A percentile compares a stretch with the other conserved stretches of the same genome.
phyloP scores from a whole-genome alignment of 2,113 vertebrate species.

The Spea bombifrons region DNA sequence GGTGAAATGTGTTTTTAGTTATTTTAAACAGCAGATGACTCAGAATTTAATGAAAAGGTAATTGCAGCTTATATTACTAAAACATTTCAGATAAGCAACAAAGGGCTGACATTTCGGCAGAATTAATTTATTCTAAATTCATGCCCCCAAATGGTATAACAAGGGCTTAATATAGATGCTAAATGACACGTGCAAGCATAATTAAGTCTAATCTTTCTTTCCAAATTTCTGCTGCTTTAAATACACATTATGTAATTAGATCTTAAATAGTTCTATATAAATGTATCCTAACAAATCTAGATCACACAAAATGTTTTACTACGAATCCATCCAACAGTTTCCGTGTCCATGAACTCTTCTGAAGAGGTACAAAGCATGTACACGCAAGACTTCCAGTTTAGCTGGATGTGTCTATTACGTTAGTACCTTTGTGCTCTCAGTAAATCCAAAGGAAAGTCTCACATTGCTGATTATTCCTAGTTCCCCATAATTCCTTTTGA shows the following conservation, averaged over 20 bases:
- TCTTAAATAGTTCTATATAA: background rate
- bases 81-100: slow-evolving; percentile 42
- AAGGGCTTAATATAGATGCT: slow-evolving; percentile 32
- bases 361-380: too few relatives aligned
- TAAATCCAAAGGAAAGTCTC: too few relatives aligned
- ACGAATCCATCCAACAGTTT: too few relatives aligned
- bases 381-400: too few relatives aligned
- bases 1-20: slow-evolving; percentile 44
- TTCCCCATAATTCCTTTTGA: too few relatives aligned
- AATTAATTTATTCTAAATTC: slow-evolving; percentile 41
- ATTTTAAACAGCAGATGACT: slow-evolving; percentile 48
- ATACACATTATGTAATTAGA: background rate
- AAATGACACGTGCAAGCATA: slow-evolving; percentile 8
- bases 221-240: background rate
- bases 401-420: too few relatives aligned
- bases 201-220: slow-evolving; percentile 7
- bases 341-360: too few relatives aligned
- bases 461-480: too few relatives aligned
- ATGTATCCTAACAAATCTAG: background rate
- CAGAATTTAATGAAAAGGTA: slow-evolving; percentile 49
- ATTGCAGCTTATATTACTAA: slow-evolving; percentile 47
- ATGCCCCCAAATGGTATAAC: slow-evolving; percentile 25
- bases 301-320: background rate
- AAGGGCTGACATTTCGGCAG: slow-evolving; percentile 43
- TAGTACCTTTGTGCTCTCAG: too few relatives aligned